phyloP scores from a whole-genome alignment of 2,113 vertebrate species.

The Theristicus caerulescens region DNA sequence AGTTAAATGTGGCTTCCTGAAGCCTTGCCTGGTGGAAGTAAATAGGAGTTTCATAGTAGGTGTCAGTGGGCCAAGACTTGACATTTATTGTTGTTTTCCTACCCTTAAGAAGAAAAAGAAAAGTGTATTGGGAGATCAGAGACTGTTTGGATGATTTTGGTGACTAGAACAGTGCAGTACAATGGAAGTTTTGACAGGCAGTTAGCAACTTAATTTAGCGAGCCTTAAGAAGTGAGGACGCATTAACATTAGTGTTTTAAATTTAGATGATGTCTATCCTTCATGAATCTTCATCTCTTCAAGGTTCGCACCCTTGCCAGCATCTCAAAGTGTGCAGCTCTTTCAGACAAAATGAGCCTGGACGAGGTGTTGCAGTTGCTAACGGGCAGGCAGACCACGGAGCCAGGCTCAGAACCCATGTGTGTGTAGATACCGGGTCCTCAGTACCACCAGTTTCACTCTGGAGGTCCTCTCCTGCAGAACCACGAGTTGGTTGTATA shows the following conservation, averaged over 20 bases:
- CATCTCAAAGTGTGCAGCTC: not conserved
- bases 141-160: not conserved
- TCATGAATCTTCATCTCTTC: not conserved
- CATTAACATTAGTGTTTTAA: fast-evolving
- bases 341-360: not conserved
- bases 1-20: not conserved
- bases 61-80: not conserved
- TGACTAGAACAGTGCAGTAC: not conserved
- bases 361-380: fast-evolving
- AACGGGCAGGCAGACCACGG: fast-evolving
- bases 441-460: not conserved
- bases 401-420: not conserved
- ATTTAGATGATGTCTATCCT: not conserved
- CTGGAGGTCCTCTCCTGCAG: not conserved
- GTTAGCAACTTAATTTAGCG: not conserved
- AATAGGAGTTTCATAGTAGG: not conserved
- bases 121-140: not conserved
- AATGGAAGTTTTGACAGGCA: not conserved
- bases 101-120: not conserved
- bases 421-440: not conserved
- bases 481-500: fast-evolving
- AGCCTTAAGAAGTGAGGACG: not conserved
- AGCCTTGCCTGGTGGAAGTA: not conserved
- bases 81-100: not conserved
- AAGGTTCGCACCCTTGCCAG: not conserved